Conservation (phyloP, 1,140 invertebrate species). For the Anadara kagoshimensis region DNA sequence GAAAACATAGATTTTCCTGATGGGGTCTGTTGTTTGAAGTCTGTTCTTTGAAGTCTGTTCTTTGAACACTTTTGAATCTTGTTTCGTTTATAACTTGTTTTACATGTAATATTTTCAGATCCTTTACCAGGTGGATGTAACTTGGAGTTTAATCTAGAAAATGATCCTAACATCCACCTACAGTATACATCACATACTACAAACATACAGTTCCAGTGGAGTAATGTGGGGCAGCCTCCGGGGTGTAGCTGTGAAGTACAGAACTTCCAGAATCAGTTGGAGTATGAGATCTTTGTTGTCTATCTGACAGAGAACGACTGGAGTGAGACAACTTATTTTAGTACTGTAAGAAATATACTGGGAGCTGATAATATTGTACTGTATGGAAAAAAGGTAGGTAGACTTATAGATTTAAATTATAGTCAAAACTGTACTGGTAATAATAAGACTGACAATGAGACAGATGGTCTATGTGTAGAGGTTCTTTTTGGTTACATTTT, state of each 20-base stretch:
- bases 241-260: slow-evolving; percentile 35
- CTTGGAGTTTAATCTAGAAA: slow-evolving; percentile 80
- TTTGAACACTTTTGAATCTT: too few relatives aligned
- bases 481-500: too few relatives aligned
- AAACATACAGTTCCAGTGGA: slow-evolving; percentile 78
- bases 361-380: slow-evolving; percentile 76
- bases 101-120: slow-evolving; percentile 77
- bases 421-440: too few relatives aligned
- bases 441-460: too few relatives aligned
- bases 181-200: slow-evolving; percentile 76
- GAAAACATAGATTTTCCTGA: too few relatives aligned
- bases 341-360: slow-evolving; percentile 79
- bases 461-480: too few relatives aligned
- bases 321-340: slow-evolving; percentile 78
- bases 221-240: slow-evolving; percentile 47
- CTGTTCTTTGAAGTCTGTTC: too few relatives aligned
- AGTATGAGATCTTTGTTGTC: slow-evolving; percentile 80
- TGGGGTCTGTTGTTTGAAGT: too few relatives aligned
- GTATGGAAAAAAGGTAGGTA: slow-evolving; percentile 78
- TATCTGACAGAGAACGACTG: slow-evolving; percentile 79
- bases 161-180: slow-evolving; percentile 80
- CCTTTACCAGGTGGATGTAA: slow-evolving; percentile 87
- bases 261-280: slow-evolving; percentile 48
- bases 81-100: too few relatives aligned
- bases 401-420: neutral